These are phyloP conservation scores for Philaethria dido DNA, from an alignment of 2,888 invertebrate species.

Conservation along the genomic window DNA sequence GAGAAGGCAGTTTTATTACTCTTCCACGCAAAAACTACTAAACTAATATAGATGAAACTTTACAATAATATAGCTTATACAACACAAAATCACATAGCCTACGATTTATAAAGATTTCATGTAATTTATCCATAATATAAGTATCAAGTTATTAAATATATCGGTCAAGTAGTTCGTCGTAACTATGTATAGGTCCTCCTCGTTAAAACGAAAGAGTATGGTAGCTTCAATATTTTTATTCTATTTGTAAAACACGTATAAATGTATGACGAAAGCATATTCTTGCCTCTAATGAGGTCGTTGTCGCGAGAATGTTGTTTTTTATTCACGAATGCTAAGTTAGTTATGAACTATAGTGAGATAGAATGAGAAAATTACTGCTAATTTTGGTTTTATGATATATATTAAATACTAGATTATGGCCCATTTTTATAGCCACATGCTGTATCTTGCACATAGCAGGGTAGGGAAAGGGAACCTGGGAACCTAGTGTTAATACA, in stretches of 20 bases:
- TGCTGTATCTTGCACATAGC: too few relatives aligned
- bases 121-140: too few relatives aligned
- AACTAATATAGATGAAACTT: too few relatives aligned
- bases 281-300: constrained; percentile 20
- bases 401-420: not conserved
- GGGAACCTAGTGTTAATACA: too few relatives aligned
- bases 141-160: constrained; percentile 14
- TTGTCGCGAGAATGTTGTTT: constrained; percentile 1
- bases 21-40: too few relatives aligned
- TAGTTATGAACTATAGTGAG: not conserved
- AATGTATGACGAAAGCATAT: constrained; percentile 1
- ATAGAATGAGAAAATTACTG: not conserved
- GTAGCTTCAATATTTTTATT: constrained; percentile 9
- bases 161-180: not conserved
- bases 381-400: not conserved
- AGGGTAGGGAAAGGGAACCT: too few relatives aligned
- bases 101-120: too few relatives aligned
- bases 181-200: not conserved
- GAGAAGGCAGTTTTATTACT: too few relatives aligned
- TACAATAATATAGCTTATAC: too few relatives aligned
- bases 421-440: too few relatives aligned
- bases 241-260: constrained; percentile 8
- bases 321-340: constrained; percentile 1
- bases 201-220: not conserved
- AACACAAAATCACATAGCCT: too few relatives aligned